Conservation (phyloP, 2,888 invertebrate genomes). For the Stenurella melanura region DNA sequence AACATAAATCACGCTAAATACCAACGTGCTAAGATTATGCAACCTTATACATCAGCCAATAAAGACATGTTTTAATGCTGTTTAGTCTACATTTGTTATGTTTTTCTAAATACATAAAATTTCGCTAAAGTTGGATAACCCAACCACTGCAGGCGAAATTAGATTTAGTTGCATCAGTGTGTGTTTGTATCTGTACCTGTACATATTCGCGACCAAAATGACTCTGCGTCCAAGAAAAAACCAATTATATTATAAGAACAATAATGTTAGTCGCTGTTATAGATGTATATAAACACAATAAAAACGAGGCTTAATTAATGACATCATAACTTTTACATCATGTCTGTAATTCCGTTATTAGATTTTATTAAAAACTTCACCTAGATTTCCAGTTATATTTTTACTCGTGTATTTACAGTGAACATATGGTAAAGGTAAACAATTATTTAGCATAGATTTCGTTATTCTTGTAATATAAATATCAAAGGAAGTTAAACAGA, state of each 20-base stretch:
- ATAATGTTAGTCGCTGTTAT: constrained; percentile 11
- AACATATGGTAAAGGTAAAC: constrained; percentile 47
- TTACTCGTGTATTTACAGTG: constrained; percentile 15
- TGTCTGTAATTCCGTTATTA: constrained; percentile 2
- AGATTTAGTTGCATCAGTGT: not conserved
- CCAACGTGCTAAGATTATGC: constrained; percentile 11
- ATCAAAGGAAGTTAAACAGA: constrained; percentile 24
- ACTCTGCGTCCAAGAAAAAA: not conserved
- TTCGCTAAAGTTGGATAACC: constrained; percentile 28
- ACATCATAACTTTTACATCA: constrained; percentile 19
- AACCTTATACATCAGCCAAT: constrained; percentile 11
- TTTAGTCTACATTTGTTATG: constrained; percentile 29
- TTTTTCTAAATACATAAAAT: constrained; percentile 29
- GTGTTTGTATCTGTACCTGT: no score
- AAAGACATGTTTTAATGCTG: constrained; percentile 2
- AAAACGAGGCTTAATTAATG: not conserved
- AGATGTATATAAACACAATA: constrained; percentile 11
- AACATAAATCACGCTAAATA: not conserved
- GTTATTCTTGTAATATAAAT: constrained; percentile 31
- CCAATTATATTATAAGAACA: not conserved
- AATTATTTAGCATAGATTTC: constrained; percentile 36
- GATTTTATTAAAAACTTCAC: constrained; percentile 16
- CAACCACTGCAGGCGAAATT: not conserved
- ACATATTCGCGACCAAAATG: not conserved
- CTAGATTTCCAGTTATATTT: constrained; percentile 25